Percentiles rank a stretch among this genome's conserved stretches.
Conservation (phyloP, 2,113 vertebrate genomes). For the Tetraodon nigroviridis region DNA sequence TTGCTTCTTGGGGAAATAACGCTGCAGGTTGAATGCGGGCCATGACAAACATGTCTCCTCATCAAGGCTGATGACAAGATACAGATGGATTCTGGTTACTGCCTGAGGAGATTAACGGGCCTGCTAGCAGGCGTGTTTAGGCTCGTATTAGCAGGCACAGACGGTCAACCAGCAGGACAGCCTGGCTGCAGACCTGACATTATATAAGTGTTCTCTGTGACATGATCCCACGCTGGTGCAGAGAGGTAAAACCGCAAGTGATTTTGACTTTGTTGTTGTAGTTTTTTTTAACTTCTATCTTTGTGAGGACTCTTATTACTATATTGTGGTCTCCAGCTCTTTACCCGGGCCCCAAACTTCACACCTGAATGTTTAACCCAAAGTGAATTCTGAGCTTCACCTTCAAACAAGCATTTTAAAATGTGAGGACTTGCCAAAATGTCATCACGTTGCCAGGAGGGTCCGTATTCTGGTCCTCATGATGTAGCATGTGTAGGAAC, state of each 20-base stretch:
- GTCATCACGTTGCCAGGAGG: no score
- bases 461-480: no score
- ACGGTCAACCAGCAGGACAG: slow-evolving; percentile 35
- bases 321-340: no score
- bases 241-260: slow-evolving; percentile 11
- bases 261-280: slow-evolving; percentile 9
- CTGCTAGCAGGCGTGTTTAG: slow-evolving; percentile 21
- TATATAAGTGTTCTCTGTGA: slow-evolving; percentile 43
- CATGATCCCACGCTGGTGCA: slow-evolving; percentile 17
- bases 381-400: no score
- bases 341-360: no score
- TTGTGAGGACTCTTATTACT: no score
- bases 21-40: not conserved
- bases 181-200: slow-evolving; percentile 24
- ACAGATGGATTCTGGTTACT: slow-evolving; percentile 20
- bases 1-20: not conserved
- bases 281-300: not conserved
- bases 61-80: slow-evolving; percentile 8
- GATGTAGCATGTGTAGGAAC: no score
- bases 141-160: slow-evolving; percentile 26
- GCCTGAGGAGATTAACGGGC: slow-evolving; percentile 19
- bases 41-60: not conserved
- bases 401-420: no score
- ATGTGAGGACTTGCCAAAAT: no score
- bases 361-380: no score